phyloP scores from a whole-genome alignment of 2,113 vertebrate genomes.

The Heterotis niloticus region DNA sequence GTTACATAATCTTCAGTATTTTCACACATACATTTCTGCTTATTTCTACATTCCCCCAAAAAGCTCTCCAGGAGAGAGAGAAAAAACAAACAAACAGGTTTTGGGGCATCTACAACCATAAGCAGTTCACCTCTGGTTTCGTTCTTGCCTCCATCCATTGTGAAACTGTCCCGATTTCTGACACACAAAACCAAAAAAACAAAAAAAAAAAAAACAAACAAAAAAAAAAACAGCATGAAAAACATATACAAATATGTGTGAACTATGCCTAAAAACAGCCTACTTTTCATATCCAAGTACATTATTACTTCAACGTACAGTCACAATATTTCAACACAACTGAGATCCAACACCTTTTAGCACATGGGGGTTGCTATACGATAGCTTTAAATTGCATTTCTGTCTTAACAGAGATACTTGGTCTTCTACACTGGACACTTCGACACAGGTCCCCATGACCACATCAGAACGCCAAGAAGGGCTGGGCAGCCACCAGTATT shows the following conservation, averaged over 20 bases:
- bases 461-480: no score
- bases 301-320: neutral
- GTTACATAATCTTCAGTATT: neutral
- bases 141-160: slow-evolving; percentile 43
- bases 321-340: neutral
- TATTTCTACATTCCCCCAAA: neutral
- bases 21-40: neutral
- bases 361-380: no score
- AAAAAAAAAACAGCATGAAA: neutral
- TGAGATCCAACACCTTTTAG: neutral
- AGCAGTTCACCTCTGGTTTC: slow-evolving; percentile 46
- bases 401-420: no score
- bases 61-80: no score
- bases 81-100: neutral
- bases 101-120: neutral
- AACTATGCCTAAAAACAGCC: neutral
- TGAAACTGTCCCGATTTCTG: slow-evolving; percentile 33
- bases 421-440: no score
- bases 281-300: neutral
- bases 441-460: no score
- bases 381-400: no score
- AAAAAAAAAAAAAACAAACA: neutral
- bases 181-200: neutral
- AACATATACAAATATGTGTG: neutral
- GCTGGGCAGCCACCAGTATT: no score